Evolutionary conservation across 2,113 vertebrate species (phyloP).

Genomic region (Progne subis): DNA sequence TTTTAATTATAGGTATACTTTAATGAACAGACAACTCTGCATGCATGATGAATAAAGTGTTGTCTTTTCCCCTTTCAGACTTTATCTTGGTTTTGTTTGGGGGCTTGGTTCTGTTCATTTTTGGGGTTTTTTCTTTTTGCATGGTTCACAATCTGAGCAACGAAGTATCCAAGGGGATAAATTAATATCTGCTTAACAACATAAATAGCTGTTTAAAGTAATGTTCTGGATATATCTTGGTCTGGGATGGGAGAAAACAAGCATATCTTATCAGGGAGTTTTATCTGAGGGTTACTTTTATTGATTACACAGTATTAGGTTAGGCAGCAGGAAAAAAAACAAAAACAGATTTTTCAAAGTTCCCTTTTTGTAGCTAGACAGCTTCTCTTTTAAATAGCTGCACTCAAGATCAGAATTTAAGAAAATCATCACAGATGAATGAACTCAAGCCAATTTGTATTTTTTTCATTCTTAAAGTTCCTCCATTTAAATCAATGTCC

Average conservation of each 20-base stretch:
- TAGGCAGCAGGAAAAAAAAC: not conserved
- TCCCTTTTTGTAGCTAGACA: not conserved
- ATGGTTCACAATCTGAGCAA: not conserved
- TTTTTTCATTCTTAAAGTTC: not conserved
- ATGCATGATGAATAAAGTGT: slow-evolving; percentile 48
- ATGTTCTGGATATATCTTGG: not conserved
- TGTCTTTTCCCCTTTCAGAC: slow-evolving; percentile 41
- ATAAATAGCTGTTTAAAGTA: not conserved
- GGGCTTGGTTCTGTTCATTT: not conserved
- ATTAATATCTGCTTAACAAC: not conserved
- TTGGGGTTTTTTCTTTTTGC: not conserved
- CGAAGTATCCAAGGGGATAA: not conserved
- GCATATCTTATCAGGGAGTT: not conserved
- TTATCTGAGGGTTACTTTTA: not conserved
- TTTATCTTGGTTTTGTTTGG: slow-evolving; percentile 26
- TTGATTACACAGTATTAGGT: not conserved
- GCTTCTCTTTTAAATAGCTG: not conserved
- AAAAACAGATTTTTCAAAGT: not conserved
- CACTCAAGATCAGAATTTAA: not conserved
- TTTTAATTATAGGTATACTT: slow-evolving; percentile 66
- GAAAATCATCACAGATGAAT: not conserved
- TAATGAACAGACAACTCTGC: slow-evolving; percentile 53
- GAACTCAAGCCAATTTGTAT: not conserved
- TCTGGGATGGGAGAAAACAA: not conserved
- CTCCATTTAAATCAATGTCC: not conserved